Evolutionary conservation across 2,888 invertebrate genomes (phyloP), one percentile per base, ranked within the genome.

Genomic region (Branchipolynoe longqiensis): DNA sequence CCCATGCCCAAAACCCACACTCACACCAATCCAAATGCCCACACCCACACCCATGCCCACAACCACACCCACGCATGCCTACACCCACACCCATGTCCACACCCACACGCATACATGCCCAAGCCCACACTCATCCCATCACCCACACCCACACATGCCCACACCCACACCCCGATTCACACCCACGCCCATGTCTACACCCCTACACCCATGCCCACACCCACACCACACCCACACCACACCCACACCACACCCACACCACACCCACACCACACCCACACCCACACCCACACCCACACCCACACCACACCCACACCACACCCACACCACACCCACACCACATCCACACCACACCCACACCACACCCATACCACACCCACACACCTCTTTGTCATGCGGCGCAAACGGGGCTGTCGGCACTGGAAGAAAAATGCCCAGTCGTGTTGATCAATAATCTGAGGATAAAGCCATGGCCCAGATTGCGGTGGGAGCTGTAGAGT

Each of bases 401-500:
- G 69, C 69, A 69, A 38, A 69, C 69, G 14, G 69, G 38, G 36
- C 69, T 69, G 69, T 69, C 69, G 38, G 69, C 38, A 38, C 18
- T 22, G n/a, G 22, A 69, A 69, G 69, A 69, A 69, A 69, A 69
- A 69, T 69, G 69, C 38, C 69, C 69, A 22, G 33, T 33, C 36
- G 36, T 36, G 69, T 69, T 69, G 69, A 69, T 69, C 69, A 69
- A 69, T 69, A 69, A 69, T 22, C 1, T 36, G n/a, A 36, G 69
- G 69, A 69, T 38, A 18, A 69, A 38, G 38, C 36, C 18, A 38
- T 38, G 69, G 69, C 38, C 69, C 38, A 36, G 33, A 69, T 69
- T 33, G 36, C 6, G 69, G 36, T 31, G 69, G 69, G 1, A 22
- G 36, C 36, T n/a, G n/a, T n/a, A n/a, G n/a, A n/a, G n/a, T n/a